Evolutionary conservation across 2,888 invertebrate genomes (phyloP).

Genomic region (Timandra comae): DNA sequence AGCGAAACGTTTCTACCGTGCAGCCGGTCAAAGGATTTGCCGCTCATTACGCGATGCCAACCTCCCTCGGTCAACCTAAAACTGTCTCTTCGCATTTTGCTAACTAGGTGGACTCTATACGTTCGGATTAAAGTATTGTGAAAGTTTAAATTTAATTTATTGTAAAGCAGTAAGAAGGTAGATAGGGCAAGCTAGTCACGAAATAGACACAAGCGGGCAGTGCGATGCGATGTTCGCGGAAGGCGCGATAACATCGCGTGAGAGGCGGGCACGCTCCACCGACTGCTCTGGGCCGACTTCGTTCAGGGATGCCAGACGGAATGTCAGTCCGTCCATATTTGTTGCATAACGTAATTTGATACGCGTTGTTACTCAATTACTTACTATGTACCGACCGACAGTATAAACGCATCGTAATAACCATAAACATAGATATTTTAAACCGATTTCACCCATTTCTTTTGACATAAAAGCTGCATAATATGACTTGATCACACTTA

Average conservation of each 20-base stretch:
- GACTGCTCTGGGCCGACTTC: slow-evolving; percentile 34
- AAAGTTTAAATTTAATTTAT: slow-evolving; percentile 47
- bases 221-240: slow-evolving; percentile 70
- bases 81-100: slow-evolving; percentile 37
- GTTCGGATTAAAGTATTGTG: slow-evolving; percentile 32
- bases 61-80: slow-evolving; percentile 43
- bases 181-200: slow-evolving; percentile 57
- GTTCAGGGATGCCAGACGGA: slow-evolving; percentile 35
- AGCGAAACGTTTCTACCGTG: slow-evolving; percentile 57
- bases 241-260: slow-evolving; percentile 74
- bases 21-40: slow-evolving; percentile 70
- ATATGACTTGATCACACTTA: too few relatives aligned
- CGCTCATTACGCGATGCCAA: slow-evolving; percentile 62
- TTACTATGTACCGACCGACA: too few relatives aligned
- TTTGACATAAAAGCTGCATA: too few relatives aligned
- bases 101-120: slow-evolving; percentile 38
- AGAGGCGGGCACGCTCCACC: slow-evolving; percentile 58
- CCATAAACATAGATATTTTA: too few relatives aligned
- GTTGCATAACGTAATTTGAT: too few relatives aligned
- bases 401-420: too few relatives aligned
- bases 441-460: too few relatives aligned
- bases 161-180: slow-evolving; percentile 38
- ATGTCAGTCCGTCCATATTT: too few relatives aligned
- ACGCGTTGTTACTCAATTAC: too few relatives aligned
- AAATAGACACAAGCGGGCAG: slow-evolving; percentile 62